Percentiles rank a stretch among this genome's conserved stretches.
phyloP scores from a whole-genome alignment of 2,113 vertebrate genomes.

The Ancistrus triradiatus region DNA sequence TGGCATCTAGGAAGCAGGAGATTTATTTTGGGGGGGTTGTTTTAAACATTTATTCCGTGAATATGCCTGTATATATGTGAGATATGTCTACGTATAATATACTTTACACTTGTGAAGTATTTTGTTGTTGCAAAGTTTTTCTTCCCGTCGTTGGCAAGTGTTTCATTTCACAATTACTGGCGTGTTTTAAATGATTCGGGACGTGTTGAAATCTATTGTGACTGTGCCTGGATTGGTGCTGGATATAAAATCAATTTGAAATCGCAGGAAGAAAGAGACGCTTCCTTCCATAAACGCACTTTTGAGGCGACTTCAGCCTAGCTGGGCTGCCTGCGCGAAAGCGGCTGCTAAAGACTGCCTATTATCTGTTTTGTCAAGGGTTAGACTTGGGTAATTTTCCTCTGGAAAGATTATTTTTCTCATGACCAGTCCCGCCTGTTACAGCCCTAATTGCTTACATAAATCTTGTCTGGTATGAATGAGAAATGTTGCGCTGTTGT shows the following conservation, averaged over 20 bases:
- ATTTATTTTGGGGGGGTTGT: no score
- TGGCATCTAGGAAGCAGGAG: no score
- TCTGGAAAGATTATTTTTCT: slow-evolving; percentile 94
- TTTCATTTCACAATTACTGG: no score
- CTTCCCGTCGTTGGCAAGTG: no score
- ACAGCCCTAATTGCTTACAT: slow-evolving; percentile 99
- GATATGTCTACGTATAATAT: no score
- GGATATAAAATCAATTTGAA: slow-evolving; percentile 45
- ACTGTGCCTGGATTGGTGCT: no score
- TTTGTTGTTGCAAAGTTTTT: no score
- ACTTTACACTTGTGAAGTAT: no score
- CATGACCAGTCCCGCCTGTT: slow-evolving; percentile 95
- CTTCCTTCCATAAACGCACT: slow-evolving; percentile 36
- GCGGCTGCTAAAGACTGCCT: slow-evolving; percentile 83
- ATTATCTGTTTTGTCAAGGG: slow-evolving; percentile 93
- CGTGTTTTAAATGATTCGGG: no score
- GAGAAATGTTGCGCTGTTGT: slow-evolving; percentile 99
- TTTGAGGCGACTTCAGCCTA: slow-evolving; percentile 57
- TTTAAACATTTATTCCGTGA: no score
- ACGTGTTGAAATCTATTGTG: no score
- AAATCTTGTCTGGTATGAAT: slow-evolving; percentile 99
- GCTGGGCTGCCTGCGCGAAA: slow-evolving; percentile 79
- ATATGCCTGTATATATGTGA: no score
- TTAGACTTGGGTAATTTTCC: slow-evolving; percentile 96
- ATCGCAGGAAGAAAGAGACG: slow-evolving; percentile 37